Evolutionary conservation across 2,113 vertebrate genomes (phyloP), one percentile per base, ranked within the genome.

Genomic region (Nyctibius bracteatus): DNA sequence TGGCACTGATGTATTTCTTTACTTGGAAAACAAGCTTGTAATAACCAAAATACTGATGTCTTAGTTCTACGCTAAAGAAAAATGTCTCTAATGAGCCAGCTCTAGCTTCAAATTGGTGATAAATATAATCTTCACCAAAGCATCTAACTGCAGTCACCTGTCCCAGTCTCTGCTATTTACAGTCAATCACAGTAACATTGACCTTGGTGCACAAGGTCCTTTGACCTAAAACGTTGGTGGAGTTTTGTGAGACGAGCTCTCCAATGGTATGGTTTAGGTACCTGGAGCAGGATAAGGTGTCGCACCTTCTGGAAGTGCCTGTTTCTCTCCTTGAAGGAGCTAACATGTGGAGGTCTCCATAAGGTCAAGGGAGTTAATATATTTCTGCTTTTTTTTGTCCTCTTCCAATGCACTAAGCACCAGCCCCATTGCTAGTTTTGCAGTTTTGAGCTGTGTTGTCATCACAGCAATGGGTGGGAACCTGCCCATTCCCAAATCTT

Each of bases 391-490:
- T n/a, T 19, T 58, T 47, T 41, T 11, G 16, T 24, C 35, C 11
- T 35, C 65, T 83, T 18, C 46, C 73, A 55, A 9, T 14, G 35
- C 47, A 8, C 28, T 43, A 57, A 89, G 28, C 15, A 1, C 35
- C 68, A 8, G 41, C 30, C 51, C 30, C 25, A 2, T 20, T 37
- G 35, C 81, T 35, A 24, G 33, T 9, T 43, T 46, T 41, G 24
- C 66, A 33, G 30, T 28, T 75, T 19, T 44, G 59, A 27, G 58
- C 14, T 5, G 22, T 18, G 44, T 3, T 70, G n/a, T 23, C 10
- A 0, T 11, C 65, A 35, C 39, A 59, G 66, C 3, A 9, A 5
- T 0, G 19, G 2, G 17, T 11, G 31, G 58, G 54, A 80, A 19
- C 6, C 22, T 30, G 7, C 13, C 51, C 23, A 0, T 46, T n/a